Evolutionary conservation across 2,888 invertebrate species (phyloP).

Genomic region (Mesoligia furuncula): DNA sequence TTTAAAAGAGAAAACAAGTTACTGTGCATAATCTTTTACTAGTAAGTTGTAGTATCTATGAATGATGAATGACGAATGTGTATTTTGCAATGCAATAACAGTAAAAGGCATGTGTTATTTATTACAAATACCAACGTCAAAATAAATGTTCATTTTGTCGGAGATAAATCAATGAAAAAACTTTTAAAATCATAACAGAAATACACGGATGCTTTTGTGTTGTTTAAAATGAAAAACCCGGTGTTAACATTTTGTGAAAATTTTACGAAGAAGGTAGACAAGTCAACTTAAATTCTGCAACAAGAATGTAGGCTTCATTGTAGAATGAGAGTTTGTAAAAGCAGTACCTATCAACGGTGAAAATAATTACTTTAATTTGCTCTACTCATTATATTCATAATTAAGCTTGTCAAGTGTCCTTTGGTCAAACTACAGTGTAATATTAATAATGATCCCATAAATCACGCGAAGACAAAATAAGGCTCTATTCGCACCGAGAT

Average conservation of each 20-base stretch:
- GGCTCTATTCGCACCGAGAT: too few species aligned
- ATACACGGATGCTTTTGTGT: not conserved
- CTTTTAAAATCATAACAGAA: not conserved
- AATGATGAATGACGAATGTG: too few species aligned
- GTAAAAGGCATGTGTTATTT: not conserved
- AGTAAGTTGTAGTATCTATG: too few species aligned
- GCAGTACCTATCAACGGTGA: too few species aligned
- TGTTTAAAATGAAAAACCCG: not conserved
- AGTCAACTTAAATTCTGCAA: too few species aligned
- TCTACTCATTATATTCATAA: too few species aligned
- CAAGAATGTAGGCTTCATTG: too few species aligned
- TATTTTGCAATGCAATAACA: not conserved
- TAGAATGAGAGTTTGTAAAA: too few species aligned
- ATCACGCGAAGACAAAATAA: not conserved
- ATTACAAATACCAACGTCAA: not conserved
- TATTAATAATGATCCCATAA: not conserved
- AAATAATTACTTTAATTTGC: not conserved
- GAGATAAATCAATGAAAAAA: not conserved
- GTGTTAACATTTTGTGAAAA: too few species aligned
- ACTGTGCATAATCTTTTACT: too few species aligned
- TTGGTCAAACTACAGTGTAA: not conserved
- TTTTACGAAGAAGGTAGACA: too few species aligned
- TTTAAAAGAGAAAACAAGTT: too few species aligned
- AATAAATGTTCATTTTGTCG: not conserved
- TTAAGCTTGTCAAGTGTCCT: not conserved